Evolutionary conservation across 2,797 vertebrate species (phyloP), one percentile per base, ranked within the genome.

Genomic region (Acrocephalus scirpaceus): DNA sequence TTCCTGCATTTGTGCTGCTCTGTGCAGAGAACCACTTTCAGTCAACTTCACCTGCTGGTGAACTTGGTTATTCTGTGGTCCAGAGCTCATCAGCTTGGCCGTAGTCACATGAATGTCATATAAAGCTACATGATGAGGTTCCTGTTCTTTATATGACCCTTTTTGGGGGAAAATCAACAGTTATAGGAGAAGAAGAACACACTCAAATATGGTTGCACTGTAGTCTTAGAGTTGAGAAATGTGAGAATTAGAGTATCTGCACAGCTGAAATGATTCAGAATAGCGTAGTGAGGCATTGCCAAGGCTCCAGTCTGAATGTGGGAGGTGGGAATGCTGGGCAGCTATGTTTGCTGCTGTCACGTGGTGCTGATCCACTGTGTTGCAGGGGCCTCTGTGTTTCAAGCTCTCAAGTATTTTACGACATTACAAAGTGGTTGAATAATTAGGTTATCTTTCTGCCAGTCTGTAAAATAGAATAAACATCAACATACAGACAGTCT

Each of bases 301-400:
- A 79, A 70, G 64, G 48, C 48, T 73, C 38, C 56, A 40, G 27
- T 83, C 67, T 62, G 69, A 80, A 36, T 47, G 92, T 95, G 72
- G 90, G 92, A 91, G 85, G 67, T 92, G 64, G 74, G 53, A 94
- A 91, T 79, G 64, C 51, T 85, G 78, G 69, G 69, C 92, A 91
- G 69, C 85, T 79, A n/a, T 87, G 64, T 87, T 80, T 86, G 44
- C 78, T 93, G 60, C 60, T 88, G 60, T 76, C 75, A 85, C 56
- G 15, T 85, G 88, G 54, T 75, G 48, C 67, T 66, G 34, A 78
- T 54, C 58, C 1, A 2, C 34, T 16, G 4, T 77, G 18, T 71
- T 80, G 23, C 5, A 2, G 56, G 16, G 16, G 9, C 11, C 44
- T 76, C 7, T 48, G 16, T 62, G 57, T 77, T 92, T 92, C 32